Conservation (phyloP, 2,888 invertebrate species). For the Tanytarsus gracilentus region DNA sequence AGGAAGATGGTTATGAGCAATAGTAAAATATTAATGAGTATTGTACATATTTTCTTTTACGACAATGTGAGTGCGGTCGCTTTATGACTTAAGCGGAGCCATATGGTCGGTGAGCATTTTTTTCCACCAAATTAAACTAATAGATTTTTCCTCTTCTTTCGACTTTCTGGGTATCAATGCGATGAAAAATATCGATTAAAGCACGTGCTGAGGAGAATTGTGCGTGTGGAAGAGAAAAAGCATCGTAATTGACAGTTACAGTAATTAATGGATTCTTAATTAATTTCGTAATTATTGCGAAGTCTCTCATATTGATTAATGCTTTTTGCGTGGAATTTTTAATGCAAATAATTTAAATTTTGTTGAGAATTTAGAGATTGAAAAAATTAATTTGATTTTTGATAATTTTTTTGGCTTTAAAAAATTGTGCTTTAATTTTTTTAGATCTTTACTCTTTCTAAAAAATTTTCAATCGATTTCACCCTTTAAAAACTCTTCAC, state of each 20-base stretch:
- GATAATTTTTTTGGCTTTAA: no score
- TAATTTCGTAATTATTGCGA: constrained; percentile 24
- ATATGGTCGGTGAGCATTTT: background rate
- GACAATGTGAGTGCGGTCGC: constrained; percentile 3
- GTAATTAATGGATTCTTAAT: constrained; percentile 27
- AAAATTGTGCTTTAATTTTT: no score
- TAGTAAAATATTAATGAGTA: background rate
- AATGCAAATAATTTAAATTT: no score
- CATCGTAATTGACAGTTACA: no score
- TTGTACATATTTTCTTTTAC: background rate
- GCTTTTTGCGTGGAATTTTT: background rate
- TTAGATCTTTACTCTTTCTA: no score
- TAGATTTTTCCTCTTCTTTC: background rate
- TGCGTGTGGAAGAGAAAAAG: no score
- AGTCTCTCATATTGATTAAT: constrained; percentile 21
- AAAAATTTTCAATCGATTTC: no score
- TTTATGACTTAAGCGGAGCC: background rate
- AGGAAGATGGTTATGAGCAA: background rate
- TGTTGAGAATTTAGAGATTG: no score
- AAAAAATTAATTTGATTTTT: no score
- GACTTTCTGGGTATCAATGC: background rate
- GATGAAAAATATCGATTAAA: constrained; percentile 3
- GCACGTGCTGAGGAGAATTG: background rate
- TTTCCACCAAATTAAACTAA: constrained; percentile 4
- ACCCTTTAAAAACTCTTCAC: no score